These are phyloP conservation scores for Cryptomyrus ogoouensis DNA, from an alignment of 2,113 vertebrate genomes.

Conservation along the genomic window DNA sequence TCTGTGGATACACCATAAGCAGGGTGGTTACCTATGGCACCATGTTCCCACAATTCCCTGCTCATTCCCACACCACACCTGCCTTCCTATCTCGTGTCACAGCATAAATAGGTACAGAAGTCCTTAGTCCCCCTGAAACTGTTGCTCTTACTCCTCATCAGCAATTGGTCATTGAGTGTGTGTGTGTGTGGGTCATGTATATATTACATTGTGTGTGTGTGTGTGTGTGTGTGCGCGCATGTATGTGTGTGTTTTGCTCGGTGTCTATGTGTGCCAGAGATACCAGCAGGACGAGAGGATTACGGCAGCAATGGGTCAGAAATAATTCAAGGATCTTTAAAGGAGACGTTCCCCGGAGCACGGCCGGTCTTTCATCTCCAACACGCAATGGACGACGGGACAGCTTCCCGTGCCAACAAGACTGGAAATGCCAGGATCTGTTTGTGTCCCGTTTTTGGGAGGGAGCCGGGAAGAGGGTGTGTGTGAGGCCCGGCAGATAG, in stretches of 20 bases:
- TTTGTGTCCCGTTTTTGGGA: background rate
- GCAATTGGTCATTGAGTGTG: slow-evolving; percentile 11
- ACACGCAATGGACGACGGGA: background rate
- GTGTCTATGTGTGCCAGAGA: background rate
- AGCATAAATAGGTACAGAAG: slow-evolving; percentile 31
- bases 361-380: slow-evolving; percentile 1
- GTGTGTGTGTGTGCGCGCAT: no score
- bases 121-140: background rate
- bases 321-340: slow-evolving; percentile 54
- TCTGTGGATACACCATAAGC: slow-evolving; percentile 54
- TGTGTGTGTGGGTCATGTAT: slow-evolving; percentile 1
- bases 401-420: slow-evolving; percentile 12
- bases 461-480: background rate
- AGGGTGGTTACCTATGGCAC: background rate
- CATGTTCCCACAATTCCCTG: background rate
- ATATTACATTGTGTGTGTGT: background rate
- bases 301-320: slow-evolving; percentile 46
- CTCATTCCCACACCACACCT: background rate
- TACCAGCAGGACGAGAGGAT: slow-evolving; percentile 27
- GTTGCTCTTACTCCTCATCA: slow-evolving; percentile 29
- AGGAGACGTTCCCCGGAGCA: slow-evolving; percentile 50
- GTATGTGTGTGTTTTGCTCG: background rate
- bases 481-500: background rate
- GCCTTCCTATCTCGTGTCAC: slow-evolving; percentile 6
- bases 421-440: slow-evolving; percentile 2